A percentile compares a stretch with the other conserved stretches of the same genome.
Conservation (phyloP, 2,113 vertebrate species). For the Callopanchax toddi region DNA sequence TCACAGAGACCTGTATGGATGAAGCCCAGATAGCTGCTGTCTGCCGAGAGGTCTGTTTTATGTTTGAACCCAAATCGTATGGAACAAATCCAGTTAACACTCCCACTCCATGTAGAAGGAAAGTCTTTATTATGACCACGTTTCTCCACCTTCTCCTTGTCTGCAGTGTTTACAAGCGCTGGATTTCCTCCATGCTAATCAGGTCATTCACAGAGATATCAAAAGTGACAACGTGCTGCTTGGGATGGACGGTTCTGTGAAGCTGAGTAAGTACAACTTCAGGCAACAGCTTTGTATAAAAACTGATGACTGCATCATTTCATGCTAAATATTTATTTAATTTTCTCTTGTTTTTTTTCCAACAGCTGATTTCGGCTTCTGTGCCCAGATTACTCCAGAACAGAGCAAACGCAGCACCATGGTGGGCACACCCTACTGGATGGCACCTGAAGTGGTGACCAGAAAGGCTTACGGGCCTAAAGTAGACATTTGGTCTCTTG, state of each 20-base stretch:
- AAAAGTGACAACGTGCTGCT: slow-evolving; percentile 98
- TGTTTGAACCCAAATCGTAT: too few species aligned
- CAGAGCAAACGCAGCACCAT: slow-evolving; percentile 99
- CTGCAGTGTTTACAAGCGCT: slow-evolving; percentile 94
- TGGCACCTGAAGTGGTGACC: slow-evolving; percentile 98
- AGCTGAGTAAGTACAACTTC: slow-evolving; percentile 89
- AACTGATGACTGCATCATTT: not conserved
- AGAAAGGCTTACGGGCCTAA: slow-evolving; percentile 97
- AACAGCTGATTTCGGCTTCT: slow-evolving; percentile 97
- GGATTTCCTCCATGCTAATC: slow-evolving; percentile 97
- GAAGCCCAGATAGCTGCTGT: slow-evolving; percentile 98
- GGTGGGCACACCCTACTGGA: slow-evolving; percentile 99
- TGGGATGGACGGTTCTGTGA: slow-evolving; percentile 98
- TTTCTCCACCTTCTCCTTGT: not conserved
- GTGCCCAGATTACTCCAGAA: slow-evolving; percentile 98
- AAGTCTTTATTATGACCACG: not conserved
- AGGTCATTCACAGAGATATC: slow-evolving; percentile 99
- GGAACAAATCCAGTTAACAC: not conserved
- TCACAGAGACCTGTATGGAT: slow-evolving; percentile 98
- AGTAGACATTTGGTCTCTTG: slow-evolving; percentile 98
- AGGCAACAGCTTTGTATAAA: not conserved
- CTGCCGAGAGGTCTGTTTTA: slow-evolving; percentile 88
- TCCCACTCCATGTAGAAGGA: not conserved
- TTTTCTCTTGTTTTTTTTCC: slow-evolving; percentile 18
- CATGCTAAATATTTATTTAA: not conserved